Base-by-base conservation (phyloP, 2,113 vertebrate species). In the Elgaria multicarinata region DNA sequence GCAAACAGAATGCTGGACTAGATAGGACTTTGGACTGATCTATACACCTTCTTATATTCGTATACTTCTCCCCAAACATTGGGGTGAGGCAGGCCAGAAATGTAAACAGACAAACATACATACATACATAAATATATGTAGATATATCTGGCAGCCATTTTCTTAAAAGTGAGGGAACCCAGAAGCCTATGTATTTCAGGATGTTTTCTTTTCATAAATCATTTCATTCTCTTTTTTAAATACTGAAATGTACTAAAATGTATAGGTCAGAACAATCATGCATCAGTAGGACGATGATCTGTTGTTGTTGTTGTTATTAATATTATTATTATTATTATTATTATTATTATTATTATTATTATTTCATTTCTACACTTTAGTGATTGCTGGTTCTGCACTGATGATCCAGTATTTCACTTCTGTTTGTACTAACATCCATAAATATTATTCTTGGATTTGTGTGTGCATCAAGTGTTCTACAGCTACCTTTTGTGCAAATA, bases 381-480 rank as follows among this genome's bases (percentile, higher is more conserved):
- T 87, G 33, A 36, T 64, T 86, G 28, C 14, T 33, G 13, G 55
- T 91, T 92, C 2, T 18, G 46, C 8, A 50, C 46, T 50, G 8
- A 8, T 3, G 46, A 50, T 50, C 2, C 58, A 20, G 36, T 24
- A 0, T 58, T 58, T 69, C 3, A 0, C n/a, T 79, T 18, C 7
- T 12, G 4, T 80, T 87, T 39, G 3, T 20, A 50, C 64, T 78
- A 6, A 14, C 1, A 0, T 44, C 7, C 1, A 0, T 13, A 10
- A 76, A 46, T 86, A 14, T 22, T 58, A 4, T 62, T 62, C 55
- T 53, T n/a, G 67, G 53, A 82, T 82, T 62, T 44, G 2, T 53
- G 18, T 28, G 36, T 62, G 3, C 3, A 72, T 74, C 13, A 72
- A 33, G n/a, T 13, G 16, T 3, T 0, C 44, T 4, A 13, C 6